A percentile compares a stretch with the other conserved stretches of the same genome.
Conservation (phyloP, 2,888 invertebrate genomes). For the Isoperla grammatica region DNA sequence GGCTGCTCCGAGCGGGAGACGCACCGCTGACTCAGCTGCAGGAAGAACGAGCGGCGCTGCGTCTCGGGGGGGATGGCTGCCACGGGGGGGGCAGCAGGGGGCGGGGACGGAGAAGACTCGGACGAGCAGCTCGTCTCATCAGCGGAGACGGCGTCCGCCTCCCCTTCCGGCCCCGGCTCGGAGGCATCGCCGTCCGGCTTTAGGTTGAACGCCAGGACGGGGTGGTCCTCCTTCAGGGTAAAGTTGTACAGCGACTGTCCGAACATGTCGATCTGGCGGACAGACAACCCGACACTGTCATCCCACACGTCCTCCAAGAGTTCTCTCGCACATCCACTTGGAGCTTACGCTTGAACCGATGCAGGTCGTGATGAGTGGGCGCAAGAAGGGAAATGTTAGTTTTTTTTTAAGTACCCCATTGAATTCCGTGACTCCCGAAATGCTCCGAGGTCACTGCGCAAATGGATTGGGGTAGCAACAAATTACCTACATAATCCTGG, state of each 20-base stretch:
- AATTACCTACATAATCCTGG: too few species aligned
- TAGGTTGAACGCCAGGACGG: conserved; percentile 61
- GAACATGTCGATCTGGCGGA: conserved; percentile 72
- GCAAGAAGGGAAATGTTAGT: too few species aligned
- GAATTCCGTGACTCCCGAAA: too few species aligned
- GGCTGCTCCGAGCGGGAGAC: conserved; percentile 67
- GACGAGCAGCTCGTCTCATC: conserved; percentile 35
- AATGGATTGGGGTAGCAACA: too few species aligned
- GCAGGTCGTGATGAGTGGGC: too few species aligned
- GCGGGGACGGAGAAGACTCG: conserved; percentile 5
- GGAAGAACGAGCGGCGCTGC: conserved; percentile 45
- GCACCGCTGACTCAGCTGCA: conserved; percentile 52
- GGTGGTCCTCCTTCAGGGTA: conserved; percentile 73
- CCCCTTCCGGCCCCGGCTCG: conserved; percentile 45
- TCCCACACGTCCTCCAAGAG: too few species aligned
- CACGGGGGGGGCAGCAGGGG: conserved; percentile 33
- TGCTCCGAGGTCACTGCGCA: too few species aligned
- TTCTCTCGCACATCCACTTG: too few species aligned
- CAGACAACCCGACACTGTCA: too few species aligned
- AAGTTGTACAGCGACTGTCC: conserved; percentile 76
- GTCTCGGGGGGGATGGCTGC: conserved; percentile 40
- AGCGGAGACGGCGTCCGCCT: conserved; percentile 41
- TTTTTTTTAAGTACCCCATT: too few species aligned
- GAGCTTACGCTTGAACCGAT: too few species aligned
- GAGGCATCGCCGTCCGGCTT: conserved; percentile 40